Percentiles rank a stretch among this genome's conserved stretches.
Conservation (phyloP, 2,888 invertebrate genomes). For the Alloscopus bannaensis region DNA sequence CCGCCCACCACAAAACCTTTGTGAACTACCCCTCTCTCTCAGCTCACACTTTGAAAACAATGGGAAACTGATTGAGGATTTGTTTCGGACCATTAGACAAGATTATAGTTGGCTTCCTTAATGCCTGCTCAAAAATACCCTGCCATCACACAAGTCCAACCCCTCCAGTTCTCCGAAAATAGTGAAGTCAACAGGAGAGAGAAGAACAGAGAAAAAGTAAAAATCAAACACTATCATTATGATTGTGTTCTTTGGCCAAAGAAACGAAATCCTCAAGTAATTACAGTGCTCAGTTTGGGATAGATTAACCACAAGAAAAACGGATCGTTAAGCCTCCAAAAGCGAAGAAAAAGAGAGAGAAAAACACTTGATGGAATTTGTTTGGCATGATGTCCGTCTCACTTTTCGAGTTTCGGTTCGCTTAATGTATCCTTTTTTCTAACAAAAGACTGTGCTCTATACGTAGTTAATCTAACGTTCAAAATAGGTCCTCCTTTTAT, state of each 20-base stretch:
- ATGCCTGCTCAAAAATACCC: slow-evolving; percentile 32
- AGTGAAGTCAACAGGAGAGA: background rate
- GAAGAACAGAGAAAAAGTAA: slow-evolving; percentile 43
- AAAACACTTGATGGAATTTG: background rate
- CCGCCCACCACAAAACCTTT: slow-evolving; percentile 52
- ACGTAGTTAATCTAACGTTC: slow-evolving; percentile 36
- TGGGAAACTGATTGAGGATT: slow-evolving; percentile 37
- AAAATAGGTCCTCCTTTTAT: slow-evolving; percentile 3
- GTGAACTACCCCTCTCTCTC: background rate
- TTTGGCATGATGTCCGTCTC: background rate
- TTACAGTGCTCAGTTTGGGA: slow-evolving; percentile 25
- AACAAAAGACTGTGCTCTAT: slow-evolving; percentile 27
- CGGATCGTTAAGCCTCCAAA: slow-evolving; percentile 15
- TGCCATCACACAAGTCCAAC: slow-evolving; percentile 58
- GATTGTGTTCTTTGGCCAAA: slow-evolving; percentile 49
- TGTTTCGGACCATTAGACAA: slow-evolving; percentile 24
- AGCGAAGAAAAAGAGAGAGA: background rate
- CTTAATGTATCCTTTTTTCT: slow-evolving; percentile 27
- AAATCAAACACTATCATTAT: slow-evolving; percentile 49
- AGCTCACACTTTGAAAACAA: no score
- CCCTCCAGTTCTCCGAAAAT: slow-evolving; percentile 58
- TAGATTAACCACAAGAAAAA: slow-evolving; percentile 49
- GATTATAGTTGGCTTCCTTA: slow-evolving; percentile 30
- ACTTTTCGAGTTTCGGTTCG: slow-evolving; percentile 19
- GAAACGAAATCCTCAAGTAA: slow-evolving; percentile 32